A percentile compares a stretch with the other conserved stretches of the same genome.
phyloP scores from a whole-genome alignment of 2,113 vertebrate species.

The Haemorhous mexicanus region DNA sequence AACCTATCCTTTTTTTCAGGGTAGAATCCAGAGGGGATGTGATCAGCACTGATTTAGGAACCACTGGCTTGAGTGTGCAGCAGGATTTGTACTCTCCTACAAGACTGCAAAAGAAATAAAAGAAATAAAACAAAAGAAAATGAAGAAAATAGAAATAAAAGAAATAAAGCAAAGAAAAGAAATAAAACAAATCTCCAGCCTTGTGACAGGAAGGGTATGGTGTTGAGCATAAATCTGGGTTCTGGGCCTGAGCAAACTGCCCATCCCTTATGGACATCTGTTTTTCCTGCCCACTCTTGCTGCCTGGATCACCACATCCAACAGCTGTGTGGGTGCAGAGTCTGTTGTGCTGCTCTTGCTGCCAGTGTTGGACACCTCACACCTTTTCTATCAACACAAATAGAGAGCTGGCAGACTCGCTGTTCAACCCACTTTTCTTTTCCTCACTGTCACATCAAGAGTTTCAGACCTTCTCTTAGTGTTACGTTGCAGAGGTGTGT shows the following conservation, averaged over 20 bases:
- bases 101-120: background rate
- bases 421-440: background rate
- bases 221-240: background rate
- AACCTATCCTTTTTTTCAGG: background rate
- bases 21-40: background rate
- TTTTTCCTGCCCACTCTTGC: background rate
- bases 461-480: background rate
- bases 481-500: background rate
- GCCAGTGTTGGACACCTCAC: background rate
- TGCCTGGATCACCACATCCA: background rate
- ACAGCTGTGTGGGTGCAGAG: fast-evolving
- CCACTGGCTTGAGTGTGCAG: background rate
- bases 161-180: too few relatives aligned
- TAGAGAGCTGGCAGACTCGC: background rate
- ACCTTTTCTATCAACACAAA: background rate
- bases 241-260: background rate
- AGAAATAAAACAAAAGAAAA: background rate
- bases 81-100: background rate
- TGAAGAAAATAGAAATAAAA: too few relatives aligned
- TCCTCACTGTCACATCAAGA: background rate
- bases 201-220: background rate
- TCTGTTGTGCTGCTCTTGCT: background rate
- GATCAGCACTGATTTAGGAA: background rate
- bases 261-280: background rate
- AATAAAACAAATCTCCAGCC: background rate